Base-by-base conservation (phyloP, 2,888 invertebrate species). In the Aproaerema taeniolella region DNA sequence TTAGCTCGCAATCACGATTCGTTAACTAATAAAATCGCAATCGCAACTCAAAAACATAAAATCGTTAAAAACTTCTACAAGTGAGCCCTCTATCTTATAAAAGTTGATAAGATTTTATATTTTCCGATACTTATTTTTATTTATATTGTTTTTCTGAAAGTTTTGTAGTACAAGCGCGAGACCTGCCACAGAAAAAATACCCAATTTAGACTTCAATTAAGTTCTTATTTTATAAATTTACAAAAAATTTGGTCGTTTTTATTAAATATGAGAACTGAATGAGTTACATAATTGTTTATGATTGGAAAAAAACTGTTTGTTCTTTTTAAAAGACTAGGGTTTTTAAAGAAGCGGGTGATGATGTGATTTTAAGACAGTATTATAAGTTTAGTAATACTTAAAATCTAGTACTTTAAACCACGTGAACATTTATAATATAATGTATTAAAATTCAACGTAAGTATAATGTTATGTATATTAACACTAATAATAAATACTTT, bases 191-290 rank as follows among this genome's bases (percentile, higher is more conserved):
- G n/a, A 37, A 15, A 13, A 12, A 30, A 10, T 14, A 20, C 13
- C 57, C 58, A 35, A 43, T 49, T 53, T 54, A 57, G 42, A 46
- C 61, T 57, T 60, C 67, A 58, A 49, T 43, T 39, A 43, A 46
- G 50, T 53, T 47, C 43, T 56, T 65, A 62, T 59, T 66, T 61
- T 67, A 74, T 69, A 72, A 71, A 74, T 70, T 69, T 77, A 75
- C 66, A 75, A 76, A 61, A 69, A 59, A 53, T 54, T 81, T 80
- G 80, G 77, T 78, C 77, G 50, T 61, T 67, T 70, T 53, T 49
- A 61, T 62, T 61, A 52, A 55, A 50, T 51, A 6, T 57, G 58
- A 49, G 53, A 68, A 67, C 64, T 51, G 52, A 67, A 67, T 55
- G 47, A 58, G 55, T 55, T 48, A 61, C 57, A n/a, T 50, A 48